A percentile compares a stretch with the other conserved stretches of the same genome.
These are phyloP conservation scores for Ridgeia piscesae DNA, from an alignment of 1,140 invertebrate species.

Conservation along the genomic window DNA sequence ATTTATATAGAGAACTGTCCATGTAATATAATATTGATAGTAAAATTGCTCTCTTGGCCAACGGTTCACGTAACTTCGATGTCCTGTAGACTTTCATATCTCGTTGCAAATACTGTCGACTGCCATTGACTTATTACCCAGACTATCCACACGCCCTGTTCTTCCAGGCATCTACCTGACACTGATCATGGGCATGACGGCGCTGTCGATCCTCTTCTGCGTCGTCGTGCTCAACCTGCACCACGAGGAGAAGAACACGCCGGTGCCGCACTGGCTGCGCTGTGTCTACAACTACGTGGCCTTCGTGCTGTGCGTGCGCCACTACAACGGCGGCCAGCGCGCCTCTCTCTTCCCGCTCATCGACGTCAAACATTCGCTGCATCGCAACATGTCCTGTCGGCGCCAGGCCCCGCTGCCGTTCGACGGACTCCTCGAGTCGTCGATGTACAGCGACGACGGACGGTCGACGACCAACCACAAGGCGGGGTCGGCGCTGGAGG, in stretches of 20 bases:
- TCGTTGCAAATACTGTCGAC: background rate
- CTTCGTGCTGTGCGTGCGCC: conserved; percentile 12
- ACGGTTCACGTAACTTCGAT: background rate
- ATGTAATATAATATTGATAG: background rate
- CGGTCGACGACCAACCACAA: background rate
- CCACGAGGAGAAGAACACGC: conserved; percentile 24
- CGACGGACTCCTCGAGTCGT: background rate
- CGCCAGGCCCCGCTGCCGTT: background rate
- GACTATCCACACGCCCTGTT: background rate
- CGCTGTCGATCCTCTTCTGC: conserved; percentile 24
- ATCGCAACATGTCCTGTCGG: background rate
- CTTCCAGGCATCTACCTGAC: conserved; percentile 30
- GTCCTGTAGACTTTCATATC: background rate
- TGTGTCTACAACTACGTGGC: conserved; percentile 12
- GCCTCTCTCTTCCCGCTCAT: background rate
- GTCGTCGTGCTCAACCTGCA: conserved; percentile 30
- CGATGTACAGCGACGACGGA: background rate
- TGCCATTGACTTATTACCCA: background rate
- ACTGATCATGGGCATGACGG: conserved; percentile 27
- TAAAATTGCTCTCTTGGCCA: background rate
- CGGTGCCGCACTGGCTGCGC: conserved; percentile 26
- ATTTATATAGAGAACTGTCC: too few relatives aligned
- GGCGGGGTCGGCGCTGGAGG: background rate
- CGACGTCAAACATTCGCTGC: background rate
- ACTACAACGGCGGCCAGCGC: background rate